Conservation (phyloP, 2,797 vertebrate species). For the Sorex maritimensis region DNA sequence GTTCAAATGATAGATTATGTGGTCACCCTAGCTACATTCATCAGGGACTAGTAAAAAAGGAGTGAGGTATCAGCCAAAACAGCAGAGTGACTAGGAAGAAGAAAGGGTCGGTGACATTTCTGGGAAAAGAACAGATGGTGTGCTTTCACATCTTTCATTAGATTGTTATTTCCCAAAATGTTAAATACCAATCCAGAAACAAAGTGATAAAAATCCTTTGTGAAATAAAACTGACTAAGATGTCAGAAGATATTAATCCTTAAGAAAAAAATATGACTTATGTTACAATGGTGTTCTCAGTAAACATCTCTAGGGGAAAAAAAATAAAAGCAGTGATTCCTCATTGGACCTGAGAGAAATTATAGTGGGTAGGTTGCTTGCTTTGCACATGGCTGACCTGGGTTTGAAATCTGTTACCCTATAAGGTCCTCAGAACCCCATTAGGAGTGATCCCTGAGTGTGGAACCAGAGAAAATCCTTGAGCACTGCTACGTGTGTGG, state of each 20-base stretch:
- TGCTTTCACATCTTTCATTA: background rate
- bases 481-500: too few species aligned
- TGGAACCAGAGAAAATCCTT: too few species aligned
- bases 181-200: background rate
- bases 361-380: too few species aligned
- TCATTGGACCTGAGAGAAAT: too few species aligned
- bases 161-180: background rate
- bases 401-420: background rate
- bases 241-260: background rate
- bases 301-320: constrained; percentile 13
- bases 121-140: background rate
- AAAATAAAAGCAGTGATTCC: background rate
- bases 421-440: too few species aligned
- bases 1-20: constrained; percentile 23
- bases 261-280: background rate
- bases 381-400: too few species aligned
- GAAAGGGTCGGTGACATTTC: background rate
- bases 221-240: background rate
- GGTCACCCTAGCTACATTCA: background rate
- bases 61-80: background rate
- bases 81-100: background rate
- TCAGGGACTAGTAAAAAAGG: background rate
- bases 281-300: background rate
- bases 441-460: too few species aligned
- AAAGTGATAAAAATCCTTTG: background rate